Base-by-base conservation (phyloP, 2,113 vertebrate species). In the Cyphomyrus plagiostoma region DNA sequence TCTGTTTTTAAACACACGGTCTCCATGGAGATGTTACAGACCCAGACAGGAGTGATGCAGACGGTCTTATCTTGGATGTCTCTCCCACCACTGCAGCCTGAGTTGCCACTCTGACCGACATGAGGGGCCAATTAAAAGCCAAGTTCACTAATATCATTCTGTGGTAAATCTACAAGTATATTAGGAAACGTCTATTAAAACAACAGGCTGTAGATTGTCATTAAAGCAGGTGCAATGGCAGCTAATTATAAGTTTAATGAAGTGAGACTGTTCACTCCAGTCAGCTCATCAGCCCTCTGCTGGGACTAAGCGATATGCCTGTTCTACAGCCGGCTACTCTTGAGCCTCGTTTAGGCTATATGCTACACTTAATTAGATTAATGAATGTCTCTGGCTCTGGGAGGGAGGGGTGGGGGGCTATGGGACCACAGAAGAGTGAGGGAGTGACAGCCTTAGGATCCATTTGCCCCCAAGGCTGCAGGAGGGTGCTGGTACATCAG, bases 291-390 rank as follows among this genome's bases (percentile, higher is more conserved):
- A 96, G 94, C 94, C 96, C 96, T 97, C 98, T 98, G 96, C 96
- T 99, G 98, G 98, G 98, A 99, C 96, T 93, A 96, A 95, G 96
- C 97, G 98, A 96, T 97, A 97, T 97, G 96, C 97, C 98, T 98
- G 98, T 99, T 97, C 97, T 97, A 97, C 97, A 98, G 98, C 97
- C 97, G 97, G 97, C 97, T 97, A 96, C 95, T 96, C 96, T 96
- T 96, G 96, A 94, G 97, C 97, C 97, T 98, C 97, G 97, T 98
- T 98, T 97, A 98, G 97, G 97, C 97, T 98, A 98, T 97, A 97
- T 96, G 96, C 98, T 97, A 97, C 98, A 97, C 99, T 99, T 98
- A 98, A 99, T 99, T 98, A 99, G 97, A 99, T 98, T 99, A 98
- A 98, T 98, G 97, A 98, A 98, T 97, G 98, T 97, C 97, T 95